Conservation (phyloP, 2,888 invertebrate genomes). For the Drosophila sordidula region DNA sequence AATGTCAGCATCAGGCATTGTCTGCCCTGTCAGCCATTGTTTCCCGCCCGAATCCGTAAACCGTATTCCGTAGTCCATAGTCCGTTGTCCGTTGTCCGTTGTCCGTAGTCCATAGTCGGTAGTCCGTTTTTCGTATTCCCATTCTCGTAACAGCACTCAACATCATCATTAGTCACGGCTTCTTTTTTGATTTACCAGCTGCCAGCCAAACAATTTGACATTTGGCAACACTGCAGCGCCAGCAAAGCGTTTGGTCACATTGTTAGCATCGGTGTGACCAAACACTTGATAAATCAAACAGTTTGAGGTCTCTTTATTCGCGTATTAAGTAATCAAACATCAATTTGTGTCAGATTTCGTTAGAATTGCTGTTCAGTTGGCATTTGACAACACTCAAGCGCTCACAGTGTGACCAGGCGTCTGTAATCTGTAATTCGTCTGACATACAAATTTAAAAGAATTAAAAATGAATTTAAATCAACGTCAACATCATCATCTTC, state of each 20-base stretch:
- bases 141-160: conserved; percentile 34
- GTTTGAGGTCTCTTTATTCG: background rate
- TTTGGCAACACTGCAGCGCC: conserved; percentile 36
- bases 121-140: conserved; percentile 10
- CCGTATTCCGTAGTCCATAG: conserved; percentile 18
- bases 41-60: conserved; percentile 33
- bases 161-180: conserved; percentile 55
- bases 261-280: conserved; percentile 20
- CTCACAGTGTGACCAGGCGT: background rate
- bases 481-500: too few species aligned
- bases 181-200: conserved; percentile 36
- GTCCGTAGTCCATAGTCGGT: conserved; percentile 29
- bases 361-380: background rate
- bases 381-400: background rate
- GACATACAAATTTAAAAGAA: too few species aligned
- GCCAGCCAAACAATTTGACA: conserved; percentile 28
- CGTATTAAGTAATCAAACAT: background rate
- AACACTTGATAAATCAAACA: conserved; percentile 8
- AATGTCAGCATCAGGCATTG: conserved; percentile 78
- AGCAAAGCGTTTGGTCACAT: conserved; percentile 25
- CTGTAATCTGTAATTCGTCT: too few species aligned
- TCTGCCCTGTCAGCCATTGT: conserved; percentile 60
- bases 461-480: too few species aligned
- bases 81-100: conserved; percentile 25
- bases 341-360: background rate